These are phyloP conservation scores for Alosa sapidissima DNA, from an alignment of 2,797 vertebrate genomes.

Conservation along the genomic window DNA sequence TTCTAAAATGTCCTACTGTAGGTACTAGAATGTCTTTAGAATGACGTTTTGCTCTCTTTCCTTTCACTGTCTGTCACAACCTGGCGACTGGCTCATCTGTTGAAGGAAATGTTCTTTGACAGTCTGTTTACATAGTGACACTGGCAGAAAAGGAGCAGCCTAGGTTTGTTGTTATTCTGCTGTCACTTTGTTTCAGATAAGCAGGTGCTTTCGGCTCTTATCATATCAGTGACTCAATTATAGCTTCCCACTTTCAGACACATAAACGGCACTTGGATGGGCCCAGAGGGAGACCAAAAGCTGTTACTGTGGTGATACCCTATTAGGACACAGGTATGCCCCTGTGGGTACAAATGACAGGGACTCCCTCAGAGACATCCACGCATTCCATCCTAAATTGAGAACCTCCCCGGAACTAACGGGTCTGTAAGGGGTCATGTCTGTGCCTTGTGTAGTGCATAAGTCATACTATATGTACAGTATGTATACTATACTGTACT, in stretches of 20 bases:
- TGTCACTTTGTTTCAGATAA: slow-evolving; percentile 13
- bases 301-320: not conserved
- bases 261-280: not conserved
- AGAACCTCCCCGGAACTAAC: too few relatives aligned
- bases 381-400: not conserved
- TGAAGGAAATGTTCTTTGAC: slow-evolving; percentile 1
- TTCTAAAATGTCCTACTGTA: not conserved
- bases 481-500: not conserved
- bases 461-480: too few relatives aligned
- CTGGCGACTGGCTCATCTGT: not conserved
- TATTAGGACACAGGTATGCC: not conserved
- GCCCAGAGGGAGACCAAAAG: not conserved
- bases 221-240: not conserved
- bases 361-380: too few relatives aligned
- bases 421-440: not conserved
- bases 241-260: slow-evolving; percentile 6
- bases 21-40: not conserved
- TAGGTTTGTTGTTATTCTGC: not conserved
- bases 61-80: slow-evolving; percentile 1
- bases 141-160: not conserved
- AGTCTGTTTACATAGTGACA: slow-evolving; percentile 16
- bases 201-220: slow-evolving; percentile 3
- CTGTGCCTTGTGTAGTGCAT: not conserved
- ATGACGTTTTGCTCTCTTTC: not conserved
- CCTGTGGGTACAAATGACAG: not conserved